Evolutionary conservation across 2,888 invertebrate genomes (phyloP).

Genomic region (Pemphredon lugubris): DNA sequence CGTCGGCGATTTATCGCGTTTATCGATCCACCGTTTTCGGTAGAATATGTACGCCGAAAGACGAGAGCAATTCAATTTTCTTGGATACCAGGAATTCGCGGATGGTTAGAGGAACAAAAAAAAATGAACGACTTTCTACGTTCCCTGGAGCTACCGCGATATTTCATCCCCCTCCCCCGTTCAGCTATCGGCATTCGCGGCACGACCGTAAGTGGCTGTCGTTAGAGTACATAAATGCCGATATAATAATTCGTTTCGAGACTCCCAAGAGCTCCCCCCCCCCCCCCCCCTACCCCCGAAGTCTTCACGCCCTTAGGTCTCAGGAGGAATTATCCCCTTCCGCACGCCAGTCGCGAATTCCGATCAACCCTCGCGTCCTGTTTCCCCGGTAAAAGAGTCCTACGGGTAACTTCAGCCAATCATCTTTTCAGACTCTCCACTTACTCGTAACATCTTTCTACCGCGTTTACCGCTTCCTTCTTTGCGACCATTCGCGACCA

Average conservation of each 20-base stretch:
- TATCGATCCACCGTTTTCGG: slow-evolving; percentile 47
- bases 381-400: background rate
- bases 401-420: slow-evolving; percentile 26
- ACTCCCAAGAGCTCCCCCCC: background rate
- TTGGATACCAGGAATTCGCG: slow-evolving; percentile 6
- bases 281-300: no score
- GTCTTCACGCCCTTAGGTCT: background rate
- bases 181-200: slow-evolving; percentile 51
- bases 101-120: slow-evolving; percentile 14
- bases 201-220: slow-evolving; percentile 49
- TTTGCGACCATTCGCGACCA: no score
- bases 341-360: background rate
- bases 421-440: slow-evolving; percentile 14
- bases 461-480: no score
- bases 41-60: slow-evolving; percentile 30
- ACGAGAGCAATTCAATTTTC: slow-evolving; percentile 37
- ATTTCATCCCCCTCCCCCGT: slow-evolving; percentile 42
- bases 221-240: slow-evolving; percentile 53
- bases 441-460: no score
- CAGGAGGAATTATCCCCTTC: slow-evolving; percentile 42
- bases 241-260: slow-evolving; percentile 47
- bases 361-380: background rate
- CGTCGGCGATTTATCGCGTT: slow-evolving; percentile 19
- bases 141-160: slow-evolving; percentile 37
- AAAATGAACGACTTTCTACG: slow-evolving; percentile 36